Base-by-base conservation (phyloP, 2,888 invertebrate species). In the Gnatocerus cornutus region DNA sequence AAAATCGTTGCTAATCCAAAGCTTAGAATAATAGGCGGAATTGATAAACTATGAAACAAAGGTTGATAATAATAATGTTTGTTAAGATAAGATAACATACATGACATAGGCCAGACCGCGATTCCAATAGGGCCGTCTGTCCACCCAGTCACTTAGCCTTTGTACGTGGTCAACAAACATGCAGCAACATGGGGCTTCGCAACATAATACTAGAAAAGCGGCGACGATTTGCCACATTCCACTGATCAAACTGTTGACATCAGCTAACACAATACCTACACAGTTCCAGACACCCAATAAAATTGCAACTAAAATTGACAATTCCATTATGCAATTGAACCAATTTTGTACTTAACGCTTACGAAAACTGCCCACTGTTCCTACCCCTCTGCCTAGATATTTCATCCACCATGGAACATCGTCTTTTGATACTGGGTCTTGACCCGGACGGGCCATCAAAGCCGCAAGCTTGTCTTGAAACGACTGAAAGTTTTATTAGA, bases 151-250 rank as follows among this genome's bases (percentile, higher is more conserved):
- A 68, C 95, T 94, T 62, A 97, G 87, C 71, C 90, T 90, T 86
- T 96, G 94, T 65, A 98, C 96, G 87, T 95, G 95, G 82, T 98
- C 98, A 74, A 99, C 90, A 86, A 97, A 99, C 87, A 96, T 90
- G 86, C 98, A 99, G 86, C 98, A 98, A 84, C 96, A 98, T 0
- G 99, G 99, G 41, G 98, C 98, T 86, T 99, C 99, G 79, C 98
- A 90, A 46, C 93, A 91, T 76, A 97, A 89, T 71, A 96, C 91
- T 71, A 95, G 81, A 86, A 98, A 96, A 41, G 97, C 98, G 71
- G 94, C 91, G 72, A 96, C 80, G 91, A 96, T 94, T 88, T 95
- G 94, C 90, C 93, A 91, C 79, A 95, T 90, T 71, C 95, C 96
- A 58, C 91, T 90, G 52, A 96, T 85, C 66, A 96, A 87, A 83